A percentile compares a stretch with the other conserved stretches of the same genome.
phyloP scores from a whole-genome alignment of 37 sponge, comb jelly and placozoan genomes.

The Ephydatia muelleri region DNA sequence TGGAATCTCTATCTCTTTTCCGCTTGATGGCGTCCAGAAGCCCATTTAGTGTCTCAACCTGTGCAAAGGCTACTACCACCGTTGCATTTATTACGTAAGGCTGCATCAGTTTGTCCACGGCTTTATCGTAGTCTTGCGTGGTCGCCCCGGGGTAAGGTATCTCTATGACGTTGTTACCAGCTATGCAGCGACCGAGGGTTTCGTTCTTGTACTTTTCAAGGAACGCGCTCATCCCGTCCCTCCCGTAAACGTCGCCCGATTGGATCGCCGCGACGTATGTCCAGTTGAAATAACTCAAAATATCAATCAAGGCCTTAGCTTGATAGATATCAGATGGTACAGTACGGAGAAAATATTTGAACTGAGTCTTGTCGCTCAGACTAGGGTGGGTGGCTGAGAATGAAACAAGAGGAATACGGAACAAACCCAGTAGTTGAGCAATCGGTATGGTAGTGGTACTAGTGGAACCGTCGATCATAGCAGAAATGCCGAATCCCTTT shows the following conservation, averaged over 20 bases:
- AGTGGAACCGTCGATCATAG: conserved; percentile 72
- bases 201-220: conserved; percentile 12
- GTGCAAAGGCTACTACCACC: conserved; percentile 64
- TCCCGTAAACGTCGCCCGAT: conserved; percentile 60
- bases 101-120: background rate
- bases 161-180: background rate
- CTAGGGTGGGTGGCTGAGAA: conserved; percentile 64
- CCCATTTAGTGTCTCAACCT: conserved; percentile 20
- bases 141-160: background rate
- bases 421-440: conserved; percentile 65
- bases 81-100: conserved; percentile 45
- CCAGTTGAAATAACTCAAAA: conserved; percentile 60
- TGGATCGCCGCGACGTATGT: conserved; percentile 44
- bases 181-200: conserved; percentile 10
- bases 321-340: conserved; percentile 80
- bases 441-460: conserved; percentile 60
- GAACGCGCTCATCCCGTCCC: conserved; percentile 20
- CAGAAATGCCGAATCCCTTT: conserved; percentile 13
- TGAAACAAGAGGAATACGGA: conserved; percentile 73
- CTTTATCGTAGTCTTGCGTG: conserved; percentile 11
- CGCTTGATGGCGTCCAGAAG: conserved; percentile 24
- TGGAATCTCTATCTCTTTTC: background rate
- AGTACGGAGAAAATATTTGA: conserved; percentile 77
- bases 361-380: conserved; percentile 71
- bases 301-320: conserved; percentile 68